Percentiles rank a stretch among this genome's conserved stretches.
phyloP scores from a whole-genome alignment of 1,140 invertebrate genomes.

The Drosophila simulans region DNA sequence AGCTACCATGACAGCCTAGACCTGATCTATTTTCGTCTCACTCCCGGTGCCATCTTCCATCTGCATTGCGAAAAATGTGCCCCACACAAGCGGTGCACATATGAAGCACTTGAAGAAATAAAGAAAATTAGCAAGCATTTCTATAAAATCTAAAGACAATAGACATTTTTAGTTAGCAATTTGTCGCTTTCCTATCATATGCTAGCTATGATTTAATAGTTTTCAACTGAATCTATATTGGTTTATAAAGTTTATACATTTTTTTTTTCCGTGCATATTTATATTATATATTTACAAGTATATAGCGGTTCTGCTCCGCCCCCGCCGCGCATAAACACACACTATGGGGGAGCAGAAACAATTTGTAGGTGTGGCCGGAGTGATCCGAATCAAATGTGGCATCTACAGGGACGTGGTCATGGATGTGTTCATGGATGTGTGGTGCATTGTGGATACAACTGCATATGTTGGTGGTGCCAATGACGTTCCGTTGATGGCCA shows the following conservation, averaged over 20 bases:
- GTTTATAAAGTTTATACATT: too few relatives aligned
- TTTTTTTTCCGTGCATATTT: slow-evolving; percentile 1
- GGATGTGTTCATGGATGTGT: slow-evolving; percentile 36
- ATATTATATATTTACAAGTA: slow-evolving; percentile 15
- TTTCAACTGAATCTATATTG: too few relatives aligned
- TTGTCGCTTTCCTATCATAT: too few relatives aligned
- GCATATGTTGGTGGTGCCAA: slow-evolving; percentile 54
- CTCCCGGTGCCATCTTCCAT: slow-evolving; percentile 21
- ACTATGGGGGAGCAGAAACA: slow-evolving; percentile 60
- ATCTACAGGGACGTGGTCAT: slow-evolving; percentile 37
- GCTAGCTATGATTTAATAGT: too few relatives aligned
- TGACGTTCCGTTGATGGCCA: slow-evolving; percentile 66
- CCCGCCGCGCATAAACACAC: slow-evolving; percentile 16
- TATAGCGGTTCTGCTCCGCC: slow-evolving; percentile 4
- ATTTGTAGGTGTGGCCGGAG: slow-evolving; percentile 76
- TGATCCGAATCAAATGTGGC: slow-evolving; percentile 54
- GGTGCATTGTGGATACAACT: slow-evolving; percentile 16
- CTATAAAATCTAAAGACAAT: too few relatives aligned
- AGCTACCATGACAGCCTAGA: slow-evolving; percentile 80
- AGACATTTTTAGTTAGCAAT: too few relatives aligned
- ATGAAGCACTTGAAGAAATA: slow-evolving; percentile 10
- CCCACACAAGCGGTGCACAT: slow-evolving; percentile 33
- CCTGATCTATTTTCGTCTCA: slow-evolving; percentile 79
- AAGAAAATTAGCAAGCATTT: too few relatives aligned
- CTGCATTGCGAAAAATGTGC: slow-evolving; percentile 61